These are phyloP conservation scores for Pristionchus mayeri DNA, from an alignment of 2,888 invertebrate genomes.

Conservation along the genomic window DNA sequence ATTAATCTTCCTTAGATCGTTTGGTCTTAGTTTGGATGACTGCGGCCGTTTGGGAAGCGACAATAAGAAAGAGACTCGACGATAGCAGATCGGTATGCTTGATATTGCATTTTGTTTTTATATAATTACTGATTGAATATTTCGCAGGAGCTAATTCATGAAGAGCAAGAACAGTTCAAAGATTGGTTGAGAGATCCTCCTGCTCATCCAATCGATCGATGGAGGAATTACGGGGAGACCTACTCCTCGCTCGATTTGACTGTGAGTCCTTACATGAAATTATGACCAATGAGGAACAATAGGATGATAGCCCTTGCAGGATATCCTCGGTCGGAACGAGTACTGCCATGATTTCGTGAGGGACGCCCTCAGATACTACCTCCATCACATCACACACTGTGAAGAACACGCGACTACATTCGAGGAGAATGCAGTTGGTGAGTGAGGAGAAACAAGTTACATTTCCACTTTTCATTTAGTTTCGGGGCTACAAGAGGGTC, in stretches of 20 bases:
- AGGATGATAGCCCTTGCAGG: background rate
- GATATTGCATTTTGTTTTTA: no score
- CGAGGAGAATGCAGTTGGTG: conserved; percentile 16
- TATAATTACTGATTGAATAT: background rate
- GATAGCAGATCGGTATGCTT: background rate
- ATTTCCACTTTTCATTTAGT: background rate
- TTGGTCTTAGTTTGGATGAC: background rate
- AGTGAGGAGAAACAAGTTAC: background rate
- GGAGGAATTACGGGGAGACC: background rate
- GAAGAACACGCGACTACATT: background rate
- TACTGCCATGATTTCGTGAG: conserved; percentile 20
- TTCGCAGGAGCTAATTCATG: background rate
- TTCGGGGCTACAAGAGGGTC: background rate
- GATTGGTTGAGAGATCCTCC: conserved; percentile 3
- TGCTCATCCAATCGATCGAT: background rate
- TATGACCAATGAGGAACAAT: background rate
- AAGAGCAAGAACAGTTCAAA: background rate
- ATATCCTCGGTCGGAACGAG: background rate
- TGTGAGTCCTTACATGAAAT: background rate
- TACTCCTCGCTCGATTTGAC: background rate
- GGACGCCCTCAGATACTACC: background rate
- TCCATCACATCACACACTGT: background rate
- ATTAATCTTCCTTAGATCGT: background rate
- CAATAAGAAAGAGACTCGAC: background rate
- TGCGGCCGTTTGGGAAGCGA: background rate